These are phyloP conservation scores for Microtus richardsoni DNA, from an alignment of 2,113 vertebrate genomes.

Conservation along the genomic window DNA sequence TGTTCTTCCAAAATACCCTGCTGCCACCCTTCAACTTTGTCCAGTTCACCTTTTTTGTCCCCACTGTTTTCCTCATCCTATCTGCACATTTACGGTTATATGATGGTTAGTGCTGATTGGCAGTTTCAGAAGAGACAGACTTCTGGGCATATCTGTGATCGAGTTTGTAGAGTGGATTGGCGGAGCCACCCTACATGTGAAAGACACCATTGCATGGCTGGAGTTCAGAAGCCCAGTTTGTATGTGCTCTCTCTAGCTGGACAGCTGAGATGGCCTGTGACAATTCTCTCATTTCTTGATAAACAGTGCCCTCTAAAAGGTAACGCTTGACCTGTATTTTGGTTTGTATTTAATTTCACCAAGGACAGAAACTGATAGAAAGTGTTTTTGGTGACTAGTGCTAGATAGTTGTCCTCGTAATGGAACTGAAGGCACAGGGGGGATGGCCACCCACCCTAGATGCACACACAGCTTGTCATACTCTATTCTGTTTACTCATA, in stretches of 20 bases:
- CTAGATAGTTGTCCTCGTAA: background rate
- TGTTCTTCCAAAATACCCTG: background rate
- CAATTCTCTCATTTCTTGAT: background rate
- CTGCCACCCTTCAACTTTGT: rapidly evolving
- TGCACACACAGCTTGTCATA: background rate
- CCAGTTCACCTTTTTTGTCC: rapidly evolving
- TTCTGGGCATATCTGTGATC: background rate
- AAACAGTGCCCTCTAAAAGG: background rate
- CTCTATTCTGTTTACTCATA: background rate
- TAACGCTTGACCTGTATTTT: background rate
- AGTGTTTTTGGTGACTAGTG: background rate
- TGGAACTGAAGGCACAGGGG: background rate
- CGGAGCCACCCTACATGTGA: too few species aligned
- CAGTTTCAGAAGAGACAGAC: background rate
- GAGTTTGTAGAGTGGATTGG: background rate
- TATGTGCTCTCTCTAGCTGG: background rate
- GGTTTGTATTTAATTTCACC: background rate
- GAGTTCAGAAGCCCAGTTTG: background rate
- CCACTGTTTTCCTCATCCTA: rapidly evolving
- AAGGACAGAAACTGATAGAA: background rate
- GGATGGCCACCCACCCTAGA: background rate
- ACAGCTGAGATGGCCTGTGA: background rate
- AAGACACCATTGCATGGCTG: background rate
- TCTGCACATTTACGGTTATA: background rate
- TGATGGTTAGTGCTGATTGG: background rate